These are phyloP conservation scores for Ischnura elegans DNA, from an alignment of 2,888 invertebrate genomes.

Conservation along the genomic window DNA sequence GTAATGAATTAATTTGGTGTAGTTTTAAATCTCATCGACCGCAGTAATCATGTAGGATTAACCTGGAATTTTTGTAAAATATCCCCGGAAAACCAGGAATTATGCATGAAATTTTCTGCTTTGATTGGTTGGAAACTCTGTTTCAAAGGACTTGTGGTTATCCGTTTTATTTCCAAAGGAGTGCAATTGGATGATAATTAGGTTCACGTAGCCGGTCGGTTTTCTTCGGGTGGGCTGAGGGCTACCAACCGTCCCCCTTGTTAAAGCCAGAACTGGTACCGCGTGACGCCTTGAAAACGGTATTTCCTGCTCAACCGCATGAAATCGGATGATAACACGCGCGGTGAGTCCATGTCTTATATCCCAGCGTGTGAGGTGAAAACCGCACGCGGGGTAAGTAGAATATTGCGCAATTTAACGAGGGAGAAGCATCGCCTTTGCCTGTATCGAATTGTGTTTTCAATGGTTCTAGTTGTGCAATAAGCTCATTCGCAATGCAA, in stretches of 20 bases:
- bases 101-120: too few species aligned
- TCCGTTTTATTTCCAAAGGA: too few species aligned
- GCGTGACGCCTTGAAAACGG: slow-evolving; percentile 15
- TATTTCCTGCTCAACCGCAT: slow-evolving; percentile 6
- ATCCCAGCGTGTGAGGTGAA: neutral
- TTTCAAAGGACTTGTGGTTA: too few species aligned
- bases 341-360: neutral
- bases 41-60: too few species aligned
- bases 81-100: too few species aligned
- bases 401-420: neutral
- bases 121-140: too few species aligned
- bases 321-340: slow-evolving; percentile 9
- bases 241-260: neutral
- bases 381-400: neutral
- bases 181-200: neutral
- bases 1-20: too few species aligned
- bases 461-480: too few species aligned
- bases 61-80: too few species aligned
- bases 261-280: neutral
- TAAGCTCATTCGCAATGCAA: too few species aligned
- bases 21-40: too few species aligned
- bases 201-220: neutral
- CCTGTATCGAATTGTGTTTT: too few species aligned
- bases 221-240: neutral
- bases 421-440: neutral